Conservation (phyloP, 2,797 vertebrate species). For the Bryconaethiops microstoma region DNA sequence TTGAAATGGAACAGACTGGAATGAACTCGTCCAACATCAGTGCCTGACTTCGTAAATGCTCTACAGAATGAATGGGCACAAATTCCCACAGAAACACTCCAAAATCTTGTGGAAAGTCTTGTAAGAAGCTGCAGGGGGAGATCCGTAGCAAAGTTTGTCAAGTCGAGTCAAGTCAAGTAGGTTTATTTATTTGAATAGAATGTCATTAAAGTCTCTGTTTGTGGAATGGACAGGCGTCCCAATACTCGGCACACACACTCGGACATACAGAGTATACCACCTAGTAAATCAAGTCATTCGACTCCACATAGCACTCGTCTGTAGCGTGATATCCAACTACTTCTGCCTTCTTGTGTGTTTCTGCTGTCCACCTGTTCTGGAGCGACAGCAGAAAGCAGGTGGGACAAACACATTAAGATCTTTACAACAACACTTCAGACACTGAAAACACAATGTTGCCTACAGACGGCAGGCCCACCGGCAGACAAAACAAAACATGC, state of each 20-base stretch:
- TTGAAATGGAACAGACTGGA: no score
- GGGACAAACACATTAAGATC: slow-evolving; percentile 61
- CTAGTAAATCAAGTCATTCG: background rate
- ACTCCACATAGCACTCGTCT: slow-evolving; percentile 14
- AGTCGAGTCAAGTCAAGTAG: no score
- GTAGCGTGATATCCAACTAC: background rate
- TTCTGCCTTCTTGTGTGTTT: slow-evolving; percentile 18
- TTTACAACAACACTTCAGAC: slow-evolving; percentile 63
- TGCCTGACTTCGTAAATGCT: no score
- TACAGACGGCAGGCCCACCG: slow-evolving; percentile 47
- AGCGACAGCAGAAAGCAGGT: slow-evolving; percentile 68
- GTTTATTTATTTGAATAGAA: no score
- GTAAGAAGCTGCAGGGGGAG: no score
- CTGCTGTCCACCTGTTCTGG: slow-evolving; percentile 39
- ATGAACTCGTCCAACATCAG: no score
- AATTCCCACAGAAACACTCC: no score
- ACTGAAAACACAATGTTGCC: slow-evolving; percentile 20
- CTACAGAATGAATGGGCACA: no score
- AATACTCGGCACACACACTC: background rate
- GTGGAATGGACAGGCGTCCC: no score
- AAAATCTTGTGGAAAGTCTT: no score
- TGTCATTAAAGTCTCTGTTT: no score
- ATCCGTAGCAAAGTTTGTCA: no score
- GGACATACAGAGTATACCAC: background rate
- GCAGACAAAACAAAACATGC: slow-evolving; percentile 46